Conservation (phyloP, 35 echinoderm and acorn worm genomes). For the Apostichopus parvimensis region DNA sequence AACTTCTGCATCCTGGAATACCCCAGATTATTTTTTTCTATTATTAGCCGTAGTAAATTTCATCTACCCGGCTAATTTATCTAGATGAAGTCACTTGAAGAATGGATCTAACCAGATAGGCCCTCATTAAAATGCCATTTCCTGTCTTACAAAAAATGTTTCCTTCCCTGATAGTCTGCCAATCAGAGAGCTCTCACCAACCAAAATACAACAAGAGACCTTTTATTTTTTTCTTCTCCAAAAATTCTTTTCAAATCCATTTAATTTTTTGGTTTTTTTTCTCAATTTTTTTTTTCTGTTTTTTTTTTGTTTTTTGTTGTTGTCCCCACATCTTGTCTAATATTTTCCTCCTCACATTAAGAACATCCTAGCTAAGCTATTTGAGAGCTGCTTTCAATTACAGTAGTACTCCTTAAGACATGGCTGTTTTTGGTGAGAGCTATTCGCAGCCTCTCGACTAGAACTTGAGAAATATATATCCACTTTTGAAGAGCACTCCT, state of each 20-base stretch:
- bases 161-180: not conserved
- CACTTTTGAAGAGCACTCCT: slow-evolving; percentile 36
- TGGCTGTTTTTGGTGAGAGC: slow-evolving; percentile 46
- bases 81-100: not conserved
- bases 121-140: not conserved
- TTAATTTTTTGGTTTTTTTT: not conserved
- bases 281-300: not conserved
- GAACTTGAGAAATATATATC: slow-evolving; percentile 52
- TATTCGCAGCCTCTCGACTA: slow-evolving; percentile 30
- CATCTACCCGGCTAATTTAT: not conserved
- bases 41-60: too few species aligned
- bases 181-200: slow-evolving; percentile 13
- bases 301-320: not conserved
- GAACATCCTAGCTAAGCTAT: not conserved
- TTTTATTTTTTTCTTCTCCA: too few species aligned
- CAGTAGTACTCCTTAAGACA: slow-evolving; percentile 24
- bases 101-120: not conserved
- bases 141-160: not conserved
- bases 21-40: too few species aligned
- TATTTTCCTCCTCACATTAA: slow-evolving; percentile 34
- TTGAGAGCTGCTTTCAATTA: slow-evolving; percentile 33
- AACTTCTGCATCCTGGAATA: too few species aligned
- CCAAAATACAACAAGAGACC: not conserved
- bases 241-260: too few species aligned
- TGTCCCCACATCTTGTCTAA: not conserved